Conservation (phyloP, 2,888 invertebrate species). For the Phalera bucephala region DNA sequence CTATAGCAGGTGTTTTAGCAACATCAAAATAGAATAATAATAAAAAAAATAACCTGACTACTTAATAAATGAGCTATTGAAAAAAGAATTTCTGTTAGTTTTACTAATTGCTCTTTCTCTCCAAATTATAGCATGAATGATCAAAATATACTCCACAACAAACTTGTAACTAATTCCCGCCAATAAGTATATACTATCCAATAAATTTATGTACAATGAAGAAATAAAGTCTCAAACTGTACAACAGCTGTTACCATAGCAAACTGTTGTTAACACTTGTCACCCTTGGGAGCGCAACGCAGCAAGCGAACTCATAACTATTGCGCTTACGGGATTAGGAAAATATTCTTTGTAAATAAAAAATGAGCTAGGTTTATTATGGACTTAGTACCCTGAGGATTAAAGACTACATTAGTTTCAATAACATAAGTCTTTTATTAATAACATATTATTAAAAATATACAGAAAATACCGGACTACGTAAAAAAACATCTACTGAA, state of each 20-base stretch:
- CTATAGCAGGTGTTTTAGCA: too few species aligned
- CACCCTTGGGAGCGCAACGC: conserved; percentile 26
- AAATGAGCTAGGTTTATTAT: conserved; percentile 7
- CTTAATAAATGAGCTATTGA: too few species aligned
- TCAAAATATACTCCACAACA: conserved; percentile 7
- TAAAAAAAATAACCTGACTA: too few species aligned
- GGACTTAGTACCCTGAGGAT: conserved; percentile 8
- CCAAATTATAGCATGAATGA: too few species aligned
- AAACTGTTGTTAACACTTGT: conserved; percentile 37
- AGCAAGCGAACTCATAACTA: conserved; percentile 21
- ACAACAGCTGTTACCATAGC: conserved; percentile 21
- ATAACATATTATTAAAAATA: too few species aligned
- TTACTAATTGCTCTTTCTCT: too few species aligned
- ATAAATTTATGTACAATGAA: conserved; percentile 4
- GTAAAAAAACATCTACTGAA: too few species aligned
- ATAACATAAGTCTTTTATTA: too few species aligned
- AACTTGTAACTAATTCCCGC: conserved; percentile 11
- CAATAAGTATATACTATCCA: conserved; percentile 19
- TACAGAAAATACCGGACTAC: too few species aligned
- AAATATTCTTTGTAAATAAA: conserved; percentile 30
- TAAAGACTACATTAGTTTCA: too few species aligned
- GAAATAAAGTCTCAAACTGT: conserved; percentile 14
- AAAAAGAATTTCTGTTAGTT: too few species aligned
- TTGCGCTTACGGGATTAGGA: conserved; percentile 28
- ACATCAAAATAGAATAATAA: too few species aligned